Conservation (phyloP, 2,888 invertebrate genomes). For the Leucoptera coffeella region DNA sequence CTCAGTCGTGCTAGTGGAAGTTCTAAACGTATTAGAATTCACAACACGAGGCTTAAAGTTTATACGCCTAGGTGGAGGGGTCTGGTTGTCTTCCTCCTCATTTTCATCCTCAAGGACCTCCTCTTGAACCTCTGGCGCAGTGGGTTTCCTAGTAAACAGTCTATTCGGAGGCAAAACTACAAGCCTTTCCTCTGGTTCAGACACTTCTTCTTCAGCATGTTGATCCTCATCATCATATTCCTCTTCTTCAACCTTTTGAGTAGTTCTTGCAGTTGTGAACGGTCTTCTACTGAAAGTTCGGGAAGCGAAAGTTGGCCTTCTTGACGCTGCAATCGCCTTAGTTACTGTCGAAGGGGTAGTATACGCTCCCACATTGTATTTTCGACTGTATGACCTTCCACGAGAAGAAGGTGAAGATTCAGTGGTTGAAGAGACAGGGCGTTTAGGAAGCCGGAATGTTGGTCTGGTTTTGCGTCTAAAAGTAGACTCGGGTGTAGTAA, state of each 20-base stretch:
- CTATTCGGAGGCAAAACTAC: slow-evolving; percentile 38
- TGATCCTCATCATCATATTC: slow-evolving; percentile 19
- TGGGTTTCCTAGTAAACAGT: slow-evolving; percentile 31
- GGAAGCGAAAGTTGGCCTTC: slow-evolving; percentile 23
- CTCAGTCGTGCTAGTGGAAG: slow-evolving; percentile 34
- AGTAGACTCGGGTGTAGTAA: slow-evolving; percentile 17
- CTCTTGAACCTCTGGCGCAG: slow-evolving; percentile 4
- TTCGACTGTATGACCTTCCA: slow-evolving; percentile 40
- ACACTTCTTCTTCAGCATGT: slow-evolving; percentile 26
- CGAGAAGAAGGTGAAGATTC: slow-evolving; percentile 22
- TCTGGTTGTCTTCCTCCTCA: slow-evolving; percentile 9
- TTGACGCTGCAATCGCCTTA: slow-evolving; percentile 18
- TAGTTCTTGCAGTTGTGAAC: slow-evolving; percentile 32
- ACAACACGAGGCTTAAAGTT: slow-evolving; percentile 25
- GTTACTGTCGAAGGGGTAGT: slow-evolving; percentile 36
- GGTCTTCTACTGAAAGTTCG: slow-evolving; percentile 31
- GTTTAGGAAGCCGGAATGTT: slow-evolving; percentile 34
- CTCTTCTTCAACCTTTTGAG: slow-evolving; percentile 22
- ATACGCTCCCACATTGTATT: slow-evolving; percentile 38
- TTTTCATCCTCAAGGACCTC: slow-evolving; percentile 15
- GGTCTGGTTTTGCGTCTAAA: slow-evolving; percentile 21
- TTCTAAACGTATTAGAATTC: slow-evolving; percentile 37
- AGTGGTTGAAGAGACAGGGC: slow-evolving; percentile 33
- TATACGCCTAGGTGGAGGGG: slow-evolving; percentile 20
- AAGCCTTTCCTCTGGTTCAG: slow-evolving; percentile 30